A percentile compares a stretch with the other conserved stretches of the same genome.
phyloP scores from a whole-genome alignment of 1,140 invertebrate species.

The Wasmannia auropunctata region DNA sequence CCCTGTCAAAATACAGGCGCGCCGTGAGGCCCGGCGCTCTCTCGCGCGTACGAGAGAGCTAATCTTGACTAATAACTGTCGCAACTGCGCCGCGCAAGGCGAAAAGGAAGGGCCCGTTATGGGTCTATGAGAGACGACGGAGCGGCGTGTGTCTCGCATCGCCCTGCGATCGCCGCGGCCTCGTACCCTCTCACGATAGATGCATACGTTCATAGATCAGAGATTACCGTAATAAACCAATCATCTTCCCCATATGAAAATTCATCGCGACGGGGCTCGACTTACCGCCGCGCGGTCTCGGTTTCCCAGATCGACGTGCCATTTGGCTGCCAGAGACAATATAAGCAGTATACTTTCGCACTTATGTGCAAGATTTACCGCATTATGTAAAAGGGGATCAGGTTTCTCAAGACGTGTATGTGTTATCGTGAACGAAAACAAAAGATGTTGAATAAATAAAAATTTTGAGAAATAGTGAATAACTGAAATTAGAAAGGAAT shows the following conservation, averaged over 20 bases:
- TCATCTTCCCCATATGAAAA: slow-evolving; percentile 36
- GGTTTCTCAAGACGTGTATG: neutral
- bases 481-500: neutral
- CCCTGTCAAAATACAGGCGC: slow-evolving; percentile 81
- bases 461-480: neutral
- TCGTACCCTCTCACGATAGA: slow-evolving; percentile 52
- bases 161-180: neutral
- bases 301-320: neutral
- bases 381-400: neutral
- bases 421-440: too few relatives aligned
- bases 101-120: slow-evolving; percentile 56
- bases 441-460: neutral
- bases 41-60: slow-evolving; percentile 69
- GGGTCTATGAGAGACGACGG: slow-evolving; percentile 39
- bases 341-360: neutral
- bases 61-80: slow-evolving; percentile 85
- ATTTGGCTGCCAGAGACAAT: neutral
- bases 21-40: slow-evolving; percentile 67
- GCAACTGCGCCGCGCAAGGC: slow-evolving; percentile 65
- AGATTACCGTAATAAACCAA: slow-evolving; percentile 70
- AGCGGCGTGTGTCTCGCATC: slow-evolving; percentile 20
- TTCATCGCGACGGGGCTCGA: slow-evolving; percentile 25
- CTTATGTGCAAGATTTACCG: neutral
- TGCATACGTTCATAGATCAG: slow-evolving; percentile 68
- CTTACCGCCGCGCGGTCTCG: neutral